Base-by-base conservation (phyloP, 2,113 vertebrate genomes). In the Melanocharis versteri region DNA sequence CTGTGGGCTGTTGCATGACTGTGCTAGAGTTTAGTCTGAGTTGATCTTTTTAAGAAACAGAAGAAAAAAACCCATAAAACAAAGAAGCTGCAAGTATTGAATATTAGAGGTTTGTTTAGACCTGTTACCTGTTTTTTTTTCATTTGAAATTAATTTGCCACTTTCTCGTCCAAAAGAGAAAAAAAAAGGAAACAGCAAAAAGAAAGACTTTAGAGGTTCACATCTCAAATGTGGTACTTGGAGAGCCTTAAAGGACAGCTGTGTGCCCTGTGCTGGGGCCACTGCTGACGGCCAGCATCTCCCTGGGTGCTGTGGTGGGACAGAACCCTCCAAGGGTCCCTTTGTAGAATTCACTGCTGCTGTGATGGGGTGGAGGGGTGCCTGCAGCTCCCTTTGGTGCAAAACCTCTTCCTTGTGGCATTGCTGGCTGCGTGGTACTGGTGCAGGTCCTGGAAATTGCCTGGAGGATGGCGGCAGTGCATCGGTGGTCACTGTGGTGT, bases 1-100 rank as follows among this genome's bases (percentile, higher is more conserved):
- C 96, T 71, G 91, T 97, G 98, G 96, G 95, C 97, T 96, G 91
- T 97, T 98, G 98, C 98, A 98, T 98, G 98, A 98, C 96, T 95
- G 97, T 98, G 98, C 97, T 98, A 98, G 97, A 98, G 98, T 98
- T 98, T 98, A 98, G 97, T 98, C 97, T 98, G 98, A 98, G 97
- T 98, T 98, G 96, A 97, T 97, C 98, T 97, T 98, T 98, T 98
- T 97, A 97, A 96, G 96, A 95, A 94, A 95, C 93, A 64, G 89
- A 90, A 96, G 84, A 80, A 90, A 94, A 96, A 93, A 93, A 8
- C 2, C 40, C 66, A 40, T 86, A 90, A 95, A 94, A 81, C 93
- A 94, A 95, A 88, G 85, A 92, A 96, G 75, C 96, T 97, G 95
- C 97, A 96, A 98, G 96, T 98, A 96, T 98, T 97, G 97, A 97